These are phyloP conservation scores for Molossus molossus DNA, from an alignment of 2,797 vertebrate species.

Conservation along the genomic window DNA sequence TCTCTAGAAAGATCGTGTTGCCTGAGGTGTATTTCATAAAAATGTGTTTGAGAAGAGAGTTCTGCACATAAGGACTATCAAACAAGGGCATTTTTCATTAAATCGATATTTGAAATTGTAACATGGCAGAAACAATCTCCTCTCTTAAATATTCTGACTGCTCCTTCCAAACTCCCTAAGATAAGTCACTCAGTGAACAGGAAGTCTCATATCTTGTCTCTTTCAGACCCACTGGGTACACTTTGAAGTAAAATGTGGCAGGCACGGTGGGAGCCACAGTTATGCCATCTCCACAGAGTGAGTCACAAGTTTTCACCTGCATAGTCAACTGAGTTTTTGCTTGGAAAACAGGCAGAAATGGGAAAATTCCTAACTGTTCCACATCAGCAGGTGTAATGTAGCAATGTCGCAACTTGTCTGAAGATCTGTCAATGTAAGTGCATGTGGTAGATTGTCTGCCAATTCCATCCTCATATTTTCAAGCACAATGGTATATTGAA, in stretches of 20 bases:
- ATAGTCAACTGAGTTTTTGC: conserved; percentile 20
- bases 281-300: neutral
- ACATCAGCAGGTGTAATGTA: neutral
- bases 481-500: neutral
- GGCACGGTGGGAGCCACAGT: neutral
- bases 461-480: neutral
- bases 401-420: neutral
- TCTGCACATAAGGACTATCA: neutral
- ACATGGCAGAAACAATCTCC: conserved; percentile 5
- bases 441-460: neutral
- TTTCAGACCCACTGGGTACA: neutral
- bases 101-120: neutral
- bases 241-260: neutral
- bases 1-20: neutral
- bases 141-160: conserved; percentile 42
- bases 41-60: neutral
- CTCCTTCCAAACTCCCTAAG: neutral
- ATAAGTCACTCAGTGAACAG: neutral
- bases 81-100: neutral
- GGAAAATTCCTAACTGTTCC: conserved; percentile 32
- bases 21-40: neutral
- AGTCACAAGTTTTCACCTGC: neutral
- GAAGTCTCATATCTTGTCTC: neutral
- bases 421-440: neutral
- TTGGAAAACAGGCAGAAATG: conserved; percentile 63